Percentiles rank a stretch among this genome's conserved stretches.
These are phyloP conservation scores for Oedothorax gibbosus DNA, from an alignment of 1,140 invertebrate genomes.

Conservation along the genomic window DNA sequence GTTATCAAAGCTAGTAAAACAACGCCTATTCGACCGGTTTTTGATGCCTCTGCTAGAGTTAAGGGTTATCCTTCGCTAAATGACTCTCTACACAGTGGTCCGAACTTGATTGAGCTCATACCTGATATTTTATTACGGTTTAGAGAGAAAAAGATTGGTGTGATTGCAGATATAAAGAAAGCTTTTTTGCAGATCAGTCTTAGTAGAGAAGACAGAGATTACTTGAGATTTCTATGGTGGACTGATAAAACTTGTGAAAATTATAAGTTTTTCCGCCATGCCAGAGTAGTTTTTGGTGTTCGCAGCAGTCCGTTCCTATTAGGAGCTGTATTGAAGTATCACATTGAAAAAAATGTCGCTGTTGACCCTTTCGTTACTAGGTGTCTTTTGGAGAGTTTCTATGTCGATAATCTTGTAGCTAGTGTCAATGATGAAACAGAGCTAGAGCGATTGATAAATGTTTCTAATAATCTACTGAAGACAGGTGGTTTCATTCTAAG, in stretches of 20 bases:
- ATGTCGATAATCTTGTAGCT: conserved; percentile 1
- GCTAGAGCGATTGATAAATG: no score
- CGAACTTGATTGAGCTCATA: conserved; percentile 65
- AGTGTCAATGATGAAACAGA: neutral
- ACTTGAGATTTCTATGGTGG: conserved; percentile 13
- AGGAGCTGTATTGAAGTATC: neutral
- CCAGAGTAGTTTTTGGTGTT: conserved; percentile 5
- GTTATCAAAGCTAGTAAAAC: conserved; percentile 11
- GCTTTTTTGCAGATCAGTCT: neutral
- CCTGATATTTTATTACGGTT: conserved; percentile 66
- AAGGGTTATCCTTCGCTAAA: neutral
- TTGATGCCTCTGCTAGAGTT: conserved; percentile 15
- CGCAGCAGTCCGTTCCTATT: no score
- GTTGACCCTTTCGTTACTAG: neutral
- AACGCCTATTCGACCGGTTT: conserved; percentile 15
- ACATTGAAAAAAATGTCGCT: neutral
- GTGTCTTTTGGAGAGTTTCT: neutral
- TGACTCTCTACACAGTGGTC: neutral
- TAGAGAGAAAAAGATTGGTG: conserved; percentile 65
- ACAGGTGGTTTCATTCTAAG: neutral
- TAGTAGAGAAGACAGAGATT: conserved; percentile 13
- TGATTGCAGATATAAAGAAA: conserved; percentile 62
- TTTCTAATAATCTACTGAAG: neutral
- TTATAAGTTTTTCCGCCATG: neutral
- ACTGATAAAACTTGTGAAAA: neutral